Percentiles rank a stretch among this genome's conserved stretches.
phyloP scores from a whole-genome alignment of 2,888 invertebrate species.

The Cryptocephalus moraei region DNA sequence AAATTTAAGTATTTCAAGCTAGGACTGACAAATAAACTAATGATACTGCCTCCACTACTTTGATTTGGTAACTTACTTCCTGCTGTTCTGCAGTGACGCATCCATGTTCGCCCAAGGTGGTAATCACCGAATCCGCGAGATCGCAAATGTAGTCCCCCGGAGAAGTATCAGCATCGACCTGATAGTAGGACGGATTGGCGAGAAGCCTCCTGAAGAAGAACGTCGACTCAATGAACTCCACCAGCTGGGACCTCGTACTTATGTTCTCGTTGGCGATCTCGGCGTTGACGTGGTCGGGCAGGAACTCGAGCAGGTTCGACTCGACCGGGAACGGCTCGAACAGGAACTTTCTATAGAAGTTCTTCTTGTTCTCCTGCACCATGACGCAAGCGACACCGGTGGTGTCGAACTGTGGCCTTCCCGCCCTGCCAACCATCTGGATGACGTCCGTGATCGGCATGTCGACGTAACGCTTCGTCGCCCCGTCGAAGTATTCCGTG shows the following conservation, averaged over 20 bases:
- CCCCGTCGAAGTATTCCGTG: constrained; percentile 97
- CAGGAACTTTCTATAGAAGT: constrained; percentile 97
- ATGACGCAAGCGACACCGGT: constrained; percentile 80
- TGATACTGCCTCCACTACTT: too few relatives aligned
- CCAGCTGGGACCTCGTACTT: constrained; percentile 79
- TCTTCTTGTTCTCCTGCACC: constrained; percentile 95
- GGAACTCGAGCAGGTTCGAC: constrained; percentile 79
- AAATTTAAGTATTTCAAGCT: constrained; percentile 22
- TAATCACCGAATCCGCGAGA: constrained; percentile 69
- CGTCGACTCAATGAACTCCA: constrained; percentile 98
- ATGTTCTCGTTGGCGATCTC: constrained; percentile 95
- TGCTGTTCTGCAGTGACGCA: constrained; percentile 63
- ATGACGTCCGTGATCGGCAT: constrained; percentile 99
- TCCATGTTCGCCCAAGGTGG: constrained; percentile 60
- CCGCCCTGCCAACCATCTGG: constrained; percentile 99
- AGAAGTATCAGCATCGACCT: constrained; percentile 46
- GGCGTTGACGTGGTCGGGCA: constrained; percentile 96
- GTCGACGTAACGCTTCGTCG: constrained; percentile 92
- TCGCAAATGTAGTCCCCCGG: constrained; percentile 55
- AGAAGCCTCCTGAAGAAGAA: constrained; percentile 90
- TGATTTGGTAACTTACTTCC: constrained; percentile 43
- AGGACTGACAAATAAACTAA: background rate
- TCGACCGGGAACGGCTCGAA: constrained; percentile 99
- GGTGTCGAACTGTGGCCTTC: constrained; percentile 93
- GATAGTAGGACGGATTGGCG: constrained; percentile 88